Conservation (phyloP, 2,888 invertebrate genomes). For the Neoitamus cyanurus region DNA sequence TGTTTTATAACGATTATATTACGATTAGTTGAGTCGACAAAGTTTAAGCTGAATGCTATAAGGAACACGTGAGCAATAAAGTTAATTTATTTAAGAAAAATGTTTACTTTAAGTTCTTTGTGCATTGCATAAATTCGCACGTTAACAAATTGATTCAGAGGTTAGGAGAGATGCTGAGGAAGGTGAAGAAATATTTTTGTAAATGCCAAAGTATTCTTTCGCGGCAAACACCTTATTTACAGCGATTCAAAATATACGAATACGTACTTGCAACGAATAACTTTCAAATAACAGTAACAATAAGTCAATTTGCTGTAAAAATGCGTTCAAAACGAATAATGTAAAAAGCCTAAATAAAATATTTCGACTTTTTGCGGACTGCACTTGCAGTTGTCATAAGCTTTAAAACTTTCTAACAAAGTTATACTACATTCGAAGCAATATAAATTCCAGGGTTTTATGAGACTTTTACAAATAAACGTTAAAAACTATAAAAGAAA, state of each 20-base stretch:
- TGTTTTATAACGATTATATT: slow-evolving; percentile 5
- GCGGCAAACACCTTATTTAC: background rate
- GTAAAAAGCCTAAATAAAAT: slow-evolving; percentile 20
- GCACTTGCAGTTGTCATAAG: slow-evolving; percentile 40
- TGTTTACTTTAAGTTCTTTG: background rate
- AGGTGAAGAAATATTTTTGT: background rate
- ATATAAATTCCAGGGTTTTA: slow-evolving; percentile 51
- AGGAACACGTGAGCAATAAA: background rate
- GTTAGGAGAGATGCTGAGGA: background rate
- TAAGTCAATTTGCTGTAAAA: slow-evolving; percentile 32
- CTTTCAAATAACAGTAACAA: slow-evolving; percentile 10
- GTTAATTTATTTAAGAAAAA: background rate
- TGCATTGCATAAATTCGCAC: background rate
- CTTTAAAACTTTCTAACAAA: slow-evolving; percentile 40
- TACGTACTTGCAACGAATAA: slow-evolving; percentile 1
- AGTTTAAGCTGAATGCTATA: background rate
- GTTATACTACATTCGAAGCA: slow-evolving; percentile 44
- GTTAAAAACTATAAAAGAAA: slow-evolving; percentile 1
- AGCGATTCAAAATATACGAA: background rate
- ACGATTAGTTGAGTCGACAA: background rate
- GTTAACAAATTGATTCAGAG: background rate
- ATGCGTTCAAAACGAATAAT: background rate
- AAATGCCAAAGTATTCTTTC: background rate
- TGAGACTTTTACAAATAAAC: slow-evolving; percentile 49
- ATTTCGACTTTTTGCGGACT: slow-evolving; percentile 31